phyloP scores from a whole-genome alignment of 2,888 invertebrate genomes.

The Nephrotoma appendiculata region DNA sequence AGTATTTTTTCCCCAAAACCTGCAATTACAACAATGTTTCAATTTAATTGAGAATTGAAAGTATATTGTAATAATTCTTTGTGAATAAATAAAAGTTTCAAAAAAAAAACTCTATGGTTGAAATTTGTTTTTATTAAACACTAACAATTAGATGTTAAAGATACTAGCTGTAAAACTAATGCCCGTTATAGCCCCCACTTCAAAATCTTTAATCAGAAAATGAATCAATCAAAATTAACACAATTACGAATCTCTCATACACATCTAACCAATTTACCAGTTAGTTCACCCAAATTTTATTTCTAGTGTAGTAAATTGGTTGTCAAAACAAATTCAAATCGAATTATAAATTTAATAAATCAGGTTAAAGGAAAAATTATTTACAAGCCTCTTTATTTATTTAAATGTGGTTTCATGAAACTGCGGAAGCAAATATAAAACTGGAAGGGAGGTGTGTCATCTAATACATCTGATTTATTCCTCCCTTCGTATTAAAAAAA shows the following conservation, averaged over 20 bases:
- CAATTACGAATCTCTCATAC: background rate
- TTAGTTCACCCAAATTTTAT: background rate
- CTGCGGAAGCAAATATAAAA: background rate
- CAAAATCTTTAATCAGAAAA: background rate
- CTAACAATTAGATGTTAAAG: too few species aligned
- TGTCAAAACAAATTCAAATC: background rate
- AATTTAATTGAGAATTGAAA: too few species aligned
- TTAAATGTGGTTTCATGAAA: background rate
- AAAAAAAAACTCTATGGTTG: too few species aligned
- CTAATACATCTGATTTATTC: background rate
- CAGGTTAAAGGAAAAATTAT: background rate
- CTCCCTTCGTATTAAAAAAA: background rate
- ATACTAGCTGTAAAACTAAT: too few species aligned
- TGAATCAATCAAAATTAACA: background rate
- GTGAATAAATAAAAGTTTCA: too few species aligned
- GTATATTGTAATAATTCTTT: too few species aligned
- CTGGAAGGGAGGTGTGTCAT: background rate
- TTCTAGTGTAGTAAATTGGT: background rate
- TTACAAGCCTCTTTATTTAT: background rate
- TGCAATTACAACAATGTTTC: too few species aligned
- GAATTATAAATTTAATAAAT: slow-evolving; percentile 2
- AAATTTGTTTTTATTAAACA: too few species aligned
- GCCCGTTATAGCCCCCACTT: background rate
- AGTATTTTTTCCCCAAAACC: too few species aligned
- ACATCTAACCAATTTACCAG: background rate